Base-by-base conservation (phyloP, 2,113 vertebrate genomes). In the Agapornis roseicollis region DNA sequence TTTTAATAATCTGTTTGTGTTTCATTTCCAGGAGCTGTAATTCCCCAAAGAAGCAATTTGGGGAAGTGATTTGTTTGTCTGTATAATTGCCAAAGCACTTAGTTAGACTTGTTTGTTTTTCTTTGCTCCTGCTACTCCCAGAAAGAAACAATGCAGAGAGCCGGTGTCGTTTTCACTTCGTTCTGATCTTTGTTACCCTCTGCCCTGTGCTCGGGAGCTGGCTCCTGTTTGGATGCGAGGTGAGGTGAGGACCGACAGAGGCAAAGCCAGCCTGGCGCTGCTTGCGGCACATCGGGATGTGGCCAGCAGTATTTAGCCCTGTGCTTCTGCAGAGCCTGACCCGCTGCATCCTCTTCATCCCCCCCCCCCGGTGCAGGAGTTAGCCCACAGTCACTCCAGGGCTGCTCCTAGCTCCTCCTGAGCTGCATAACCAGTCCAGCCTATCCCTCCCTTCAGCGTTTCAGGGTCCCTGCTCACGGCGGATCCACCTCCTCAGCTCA, bases 1-100 rank as follows among this genome's bases (percentile, higher is more conserved):
- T 98, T 99, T 99, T 99, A 98, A 98, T 99, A 98, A 99, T 99
- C 98, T 99, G 99, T 99, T 99, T 99, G 98, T 98, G 98, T 99
- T 99, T 99, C 98, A 98, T 98, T 99, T 99, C 98, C 98, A 98
- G 98, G 98, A 99, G 98, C 98, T 93, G 97, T 98, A 98, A 98
- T 98, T 99, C 98, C 99, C 98, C 98, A 98, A 98, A 98, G 99
- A 98, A 98, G 98, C 98, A 98, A 98, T 99, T 99, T 98, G 98
- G 98, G 98, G 98, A 98, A 98, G 98, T 98, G 98, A 99, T 99
- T 98, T 98, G 98, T 98, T 98, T 98, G 98, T 98, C 98, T 98
- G 97, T 95, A 97, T 98, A 98, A 99, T 98, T 98, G 98, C 98
- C 98, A 98, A 98, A 98, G 97, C 97, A 96, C 98, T 98, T 97